These are phyloP conservation scores for Mustela nigripes DNA, from an alignment of 2,113 vertebrate genomes.

Conservation along the genomic window DNA sequence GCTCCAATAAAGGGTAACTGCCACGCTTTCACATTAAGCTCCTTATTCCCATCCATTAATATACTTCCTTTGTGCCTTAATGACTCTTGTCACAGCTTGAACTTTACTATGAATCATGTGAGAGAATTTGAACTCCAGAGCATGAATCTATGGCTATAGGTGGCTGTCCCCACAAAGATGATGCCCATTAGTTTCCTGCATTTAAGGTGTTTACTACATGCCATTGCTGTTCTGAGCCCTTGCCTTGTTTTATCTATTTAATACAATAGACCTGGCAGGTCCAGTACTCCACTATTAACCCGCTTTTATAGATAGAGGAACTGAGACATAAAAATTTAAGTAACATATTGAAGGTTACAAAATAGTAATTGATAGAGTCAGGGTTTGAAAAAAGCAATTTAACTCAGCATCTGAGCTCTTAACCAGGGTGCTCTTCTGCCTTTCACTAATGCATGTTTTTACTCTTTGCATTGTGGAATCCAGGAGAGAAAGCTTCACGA, in stretches of 20 bases:
- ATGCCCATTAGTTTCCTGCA: not conserved
- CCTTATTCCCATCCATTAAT: not conserved
- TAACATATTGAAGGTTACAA: not conserved
- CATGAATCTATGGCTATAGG: not conserved
- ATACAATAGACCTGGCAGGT: not conserved
- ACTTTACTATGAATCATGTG: not conserved
- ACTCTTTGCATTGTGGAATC: not conserved
- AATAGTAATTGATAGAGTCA: not conserved
- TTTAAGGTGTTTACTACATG: not conserved
- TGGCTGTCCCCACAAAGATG: not conserved
- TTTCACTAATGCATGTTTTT: not conserved
- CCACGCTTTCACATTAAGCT: not conserved
- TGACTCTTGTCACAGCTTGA: not conserved
- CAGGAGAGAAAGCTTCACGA: not conserved
- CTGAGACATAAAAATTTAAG: not conserved
- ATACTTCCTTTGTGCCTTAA: not conserved
- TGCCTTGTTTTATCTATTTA: not conserved
- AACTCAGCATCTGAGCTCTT: not conserved
- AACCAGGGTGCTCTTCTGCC: not conserved
- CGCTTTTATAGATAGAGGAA: not conserved
- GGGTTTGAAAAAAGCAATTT: not conserved
- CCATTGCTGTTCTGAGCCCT: not conserved
- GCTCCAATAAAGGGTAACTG: not conserved
- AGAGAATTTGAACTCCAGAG: conserved; percentile 26
- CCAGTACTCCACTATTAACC: not conserved